Evolutionary conservation across 2,888 invertebrate species (phyloP).

Genomic region (Diploptera punctata): DNA sequence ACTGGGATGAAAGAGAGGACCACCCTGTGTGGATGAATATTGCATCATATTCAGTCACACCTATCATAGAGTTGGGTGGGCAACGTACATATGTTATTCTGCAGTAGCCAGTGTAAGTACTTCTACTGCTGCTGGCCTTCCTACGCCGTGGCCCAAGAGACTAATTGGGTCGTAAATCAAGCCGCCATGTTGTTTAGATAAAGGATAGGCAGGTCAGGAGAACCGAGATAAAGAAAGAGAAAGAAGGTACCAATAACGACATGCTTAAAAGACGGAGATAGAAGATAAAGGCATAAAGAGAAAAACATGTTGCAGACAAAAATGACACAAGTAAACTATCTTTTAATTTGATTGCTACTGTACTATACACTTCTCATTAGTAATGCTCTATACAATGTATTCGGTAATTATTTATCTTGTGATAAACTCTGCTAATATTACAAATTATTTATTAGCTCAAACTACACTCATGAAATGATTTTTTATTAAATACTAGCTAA

Average conservation of each 20-base stretch:
- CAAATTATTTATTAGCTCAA: no score
- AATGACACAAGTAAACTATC: background rate
- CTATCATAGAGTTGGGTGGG: background rate
- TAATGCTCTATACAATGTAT: no score
- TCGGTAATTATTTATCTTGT: no score
- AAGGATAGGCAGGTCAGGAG: background rate
- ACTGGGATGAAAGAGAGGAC: no score
- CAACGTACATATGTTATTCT: slow-evolving; percentile 10
- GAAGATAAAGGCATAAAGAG: slow-evolving; percentile 13
- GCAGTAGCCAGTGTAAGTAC: background rate
- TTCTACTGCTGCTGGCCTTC: background rate
- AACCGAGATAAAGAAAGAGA: background rate
- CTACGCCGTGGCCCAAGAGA: background rate
- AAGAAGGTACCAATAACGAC: slow-evolving; percentile 16
- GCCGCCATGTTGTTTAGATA: slow-evolving; percentile 18
- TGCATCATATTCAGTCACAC: no score
- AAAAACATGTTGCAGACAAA: background rate
- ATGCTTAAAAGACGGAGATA: background rate
- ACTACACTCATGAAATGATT: no score
- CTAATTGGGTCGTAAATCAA: slow-evolving; percentile 41
- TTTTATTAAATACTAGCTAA: no score
- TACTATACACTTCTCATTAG: no score
- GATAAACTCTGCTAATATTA: no score
- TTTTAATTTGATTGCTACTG: no score
- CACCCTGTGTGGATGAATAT: no score